phyloP scores from a whole-genome alignment of 2,888 invertebrate genomes.

The Andrena hattorfiana region DNA sequence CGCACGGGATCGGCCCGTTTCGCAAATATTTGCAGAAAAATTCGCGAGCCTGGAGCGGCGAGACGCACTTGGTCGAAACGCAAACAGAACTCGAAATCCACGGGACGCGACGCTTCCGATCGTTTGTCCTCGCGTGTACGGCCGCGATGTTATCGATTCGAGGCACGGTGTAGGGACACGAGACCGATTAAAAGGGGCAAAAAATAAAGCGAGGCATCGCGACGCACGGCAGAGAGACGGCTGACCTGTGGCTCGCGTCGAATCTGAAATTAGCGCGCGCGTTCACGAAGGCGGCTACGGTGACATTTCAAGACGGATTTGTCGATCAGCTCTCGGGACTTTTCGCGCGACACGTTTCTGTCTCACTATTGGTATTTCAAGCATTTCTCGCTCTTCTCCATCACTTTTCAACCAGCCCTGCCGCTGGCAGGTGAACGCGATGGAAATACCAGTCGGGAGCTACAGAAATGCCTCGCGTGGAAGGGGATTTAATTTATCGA shows the following conservation, averaged over 20 bases:
- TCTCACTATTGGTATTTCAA: too few species aligned
- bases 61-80: not conserved
- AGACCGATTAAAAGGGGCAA: conserved; percentile 52
- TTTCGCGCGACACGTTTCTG: too few species aligned
- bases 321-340: too few species aligned
- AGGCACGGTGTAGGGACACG: conserved; percentile 21
- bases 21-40: conserved; percentile 22
- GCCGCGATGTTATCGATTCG: conserved; percentile 49
- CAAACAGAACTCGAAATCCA: conserved; percentile 12
- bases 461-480: too few species aligned
- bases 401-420: too few species aligned
- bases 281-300: too few species aligned
- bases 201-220: conserved; percentile 30
- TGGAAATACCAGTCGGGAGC: too few species aligned
- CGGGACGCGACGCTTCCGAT: not conserved
- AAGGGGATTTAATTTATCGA: too few species aligned
- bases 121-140: not conserved
- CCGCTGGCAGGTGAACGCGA: too few species aligned
- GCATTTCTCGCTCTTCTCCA: too few species aligned
- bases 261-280: conserved; percentile 25
- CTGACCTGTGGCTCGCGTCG: not conserved
- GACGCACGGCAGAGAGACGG: conserved; percentile 32
- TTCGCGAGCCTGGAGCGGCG: not conserved
- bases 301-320: too few species aligned
- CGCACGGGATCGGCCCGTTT: not conserved